Evolutionary conservation across 2,888 invertebrate species (phyloP), one percentile per base, ranked within the genome.

Genomic region (Drosophila villosipedis): DNA sequence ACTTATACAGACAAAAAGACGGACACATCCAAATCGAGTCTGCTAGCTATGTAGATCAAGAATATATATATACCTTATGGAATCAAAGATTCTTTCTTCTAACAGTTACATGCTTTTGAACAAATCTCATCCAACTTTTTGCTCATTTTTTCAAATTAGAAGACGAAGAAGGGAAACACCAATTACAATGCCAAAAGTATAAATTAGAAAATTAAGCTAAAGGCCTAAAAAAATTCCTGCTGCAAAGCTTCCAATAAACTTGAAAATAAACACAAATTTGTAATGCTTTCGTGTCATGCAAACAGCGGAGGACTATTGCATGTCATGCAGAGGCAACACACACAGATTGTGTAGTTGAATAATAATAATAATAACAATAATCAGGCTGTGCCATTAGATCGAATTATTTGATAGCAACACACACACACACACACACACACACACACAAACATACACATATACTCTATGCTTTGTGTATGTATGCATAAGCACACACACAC

Each of bases 401-500:
- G 6, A 68, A 41, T 39, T 49, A 28, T 28, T 55, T 69, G 47
- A 68, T 54, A 35, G 57, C 39, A 47, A 33, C 19, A 33, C 47
- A 49, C 25, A 28, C 25, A 47, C 7, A 25, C 1, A 49, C 28
- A 49, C 16, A n/a, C 1, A 5, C n/a, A 30, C n/a, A 47, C 7
- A 25, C 1, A 49, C 28, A 49, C 16, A n/a, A 3, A 5, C n/a
- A 30, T 7, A 16, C 10, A 43, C n/a, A 57, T 28, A 35, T 19
- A 28, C 4, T 55, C 1, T 9, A 22, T 30, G 30, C 16, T 30
- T 30, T 69, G 33, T 57, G 19, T 49, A 30, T 64, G 52, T 60
- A 65, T 66, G 49, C 53, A 63, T 28, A n/a, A 50, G 33, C 28
- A 63, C 35, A 47, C 63, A 66, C 53, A 66, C 53, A 72, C 33